A percentile compares a stretch with the other conserved stretches of the same genome.
Evolutionary conservation across 2,113 vertebrate species (phyloP).

Genomic region (Gallinago paraguaiae): DNA sequence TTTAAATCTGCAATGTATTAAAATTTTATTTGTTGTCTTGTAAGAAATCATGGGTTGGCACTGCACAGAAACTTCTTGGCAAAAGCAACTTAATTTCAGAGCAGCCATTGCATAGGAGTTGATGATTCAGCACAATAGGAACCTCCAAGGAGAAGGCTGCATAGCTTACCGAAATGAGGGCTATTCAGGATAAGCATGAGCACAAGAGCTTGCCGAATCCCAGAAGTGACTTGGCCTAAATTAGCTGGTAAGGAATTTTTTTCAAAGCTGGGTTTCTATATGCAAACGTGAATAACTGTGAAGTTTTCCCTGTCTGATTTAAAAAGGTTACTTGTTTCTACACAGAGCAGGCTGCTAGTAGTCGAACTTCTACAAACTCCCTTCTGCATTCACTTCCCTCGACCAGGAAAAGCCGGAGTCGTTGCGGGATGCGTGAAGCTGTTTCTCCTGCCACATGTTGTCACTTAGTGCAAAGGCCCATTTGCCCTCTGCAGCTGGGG

Average conservation of each 20-base stretch:
- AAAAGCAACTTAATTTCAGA: background rate
- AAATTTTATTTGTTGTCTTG: background rate
- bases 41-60: background rate
- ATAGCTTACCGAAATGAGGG: background rate
- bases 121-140: background rate
- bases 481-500: background rate
- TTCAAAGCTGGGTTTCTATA: background rate
- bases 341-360: background rate
- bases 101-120: background rate
- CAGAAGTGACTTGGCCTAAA: background rate
- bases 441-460: background rate
- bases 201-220: background rate
- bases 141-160: background rate
- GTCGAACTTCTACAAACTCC: background rate
- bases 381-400: background rate
- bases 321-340: background rate
- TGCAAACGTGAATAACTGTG: background rate
- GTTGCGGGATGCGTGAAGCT: background rate
- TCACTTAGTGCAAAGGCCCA: background rate
- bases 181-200: background rate
- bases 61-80: background rate
- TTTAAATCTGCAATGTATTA: background rate
- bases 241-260: background rate
- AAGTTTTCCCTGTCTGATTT: background rate
- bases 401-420: background rate